phyloP scores from a whole-genome alignment of 1,140 invertebrate species.

The Drosophila fuyamai region DNA sequence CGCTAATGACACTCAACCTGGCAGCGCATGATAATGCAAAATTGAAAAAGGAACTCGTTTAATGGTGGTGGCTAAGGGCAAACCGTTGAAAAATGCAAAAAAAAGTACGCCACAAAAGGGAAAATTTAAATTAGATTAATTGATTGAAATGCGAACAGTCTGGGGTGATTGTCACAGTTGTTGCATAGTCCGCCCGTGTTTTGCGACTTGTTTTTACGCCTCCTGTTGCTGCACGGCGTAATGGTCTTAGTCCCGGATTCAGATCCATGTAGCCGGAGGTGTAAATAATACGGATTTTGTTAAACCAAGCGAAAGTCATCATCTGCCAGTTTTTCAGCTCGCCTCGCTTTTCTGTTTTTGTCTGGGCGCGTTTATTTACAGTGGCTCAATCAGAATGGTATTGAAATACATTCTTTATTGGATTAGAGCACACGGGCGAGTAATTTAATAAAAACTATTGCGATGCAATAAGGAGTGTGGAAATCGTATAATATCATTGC shows the following conservation, averaged over 20 bases:
- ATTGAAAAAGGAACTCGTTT: conserved; percentile 62
- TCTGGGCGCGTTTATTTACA: conserved; percentile 6
- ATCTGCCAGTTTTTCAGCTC: conserved; percentile 24
- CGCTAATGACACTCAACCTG: conserved; percentile 71
- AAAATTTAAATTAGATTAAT: conserved; percentile 85
- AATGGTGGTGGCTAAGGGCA: conserved; percentile 60
- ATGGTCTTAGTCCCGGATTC: conserved; percentile 49
- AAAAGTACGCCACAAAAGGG: conserved; percentile 59
- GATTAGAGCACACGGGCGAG: conserved; percentile 18
- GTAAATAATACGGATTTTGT: conserved; percentile 79
- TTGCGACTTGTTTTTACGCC: conserved; percentile 47
- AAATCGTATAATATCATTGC: background rate
- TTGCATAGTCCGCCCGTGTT: conserved; percentile 65
- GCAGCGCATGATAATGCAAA: conserved; percentile 66
- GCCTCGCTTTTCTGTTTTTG: conserved; percentile 2
- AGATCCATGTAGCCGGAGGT: conserved; percentile 58
- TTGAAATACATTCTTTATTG: conserved; percentile 21
- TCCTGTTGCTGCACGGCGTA: conserved; percentile 30
- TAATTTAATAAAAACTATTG: conserved; percentile 44
- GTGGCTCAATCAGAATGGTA: conserved; percentile 21
- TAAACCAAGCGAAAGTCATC: conserved; percentile 71
- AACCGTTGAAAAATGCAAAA: conserved; percentile 26
- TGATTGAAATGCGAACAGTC: conserved; percentile 76
- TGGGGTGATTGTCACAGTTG: conserved; percentile 61
- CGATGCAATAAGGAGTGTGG: background rate